These are phyloP conservation scores for Colostygia pectinataria DNA, from an alignment of 2,888 invertebrate species.

Conservation along the genomic window DNA sequence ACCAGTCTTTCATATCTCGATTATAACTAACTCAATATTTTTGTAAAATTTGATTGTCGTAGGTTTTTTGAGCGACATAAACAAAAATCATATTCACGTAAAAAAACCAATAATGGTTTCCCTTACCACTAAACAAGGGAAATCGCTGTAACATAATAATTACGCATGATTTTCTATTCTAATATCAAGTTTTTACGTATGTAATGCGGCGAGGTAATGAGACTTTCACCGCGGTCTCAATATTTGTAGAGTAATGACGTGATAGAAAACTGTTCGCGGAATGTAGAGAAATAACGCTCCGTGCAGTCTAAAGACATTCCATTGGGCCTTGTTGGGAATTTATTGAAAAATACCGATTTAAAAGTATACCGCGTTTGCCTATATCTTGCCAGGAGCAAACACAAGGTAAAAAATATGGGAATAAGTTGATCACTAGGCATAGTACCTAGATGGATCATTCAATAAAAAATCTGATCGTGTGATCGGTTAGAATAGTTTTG, in stretches of 20 bases:
- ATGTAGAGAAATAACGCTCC: slow-evolving; percentile 18
- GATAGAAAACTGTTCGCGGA: slow-evolving; percentile 34
- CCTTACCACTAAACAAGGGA: slow-evolving; percentile 24
- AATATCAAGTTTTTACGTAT: slow-evolving; percentile 35
- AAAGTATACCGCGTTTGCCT: not conserved
- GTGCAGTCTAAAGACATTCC: slow-evolving; percentile 1
- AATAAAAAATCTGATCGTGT: too few relatives aligned
- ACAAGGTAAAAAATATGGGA: too few relatives aligned
- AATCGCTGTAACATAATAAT: slow-evolving; percentile 29
- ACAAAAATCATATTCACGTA: too few relatives aligned
- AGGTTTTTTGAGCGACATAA: too few relatives aligned
- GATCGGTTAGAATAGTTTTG: too few relatives aligned
- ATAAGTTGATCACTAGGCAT: too few relatives aligned
- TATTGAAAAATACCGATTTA: not conserved
- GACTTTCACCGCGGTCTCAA: slow-evolving; percentile 55
- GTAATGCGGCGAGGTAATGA: slow-evolving; percentile 29
- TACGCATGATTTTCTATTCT: slow-evolving; percentile 37
- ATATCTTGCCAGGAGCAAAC: too few relatives aligned
- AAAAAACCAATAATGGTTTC: slow-evolving; percentile 19
- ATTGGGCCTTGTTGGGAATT: not conserved
- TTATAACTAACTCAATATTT: too few relatives aligned
- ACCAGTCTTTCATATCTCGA: too few relatives aligned
- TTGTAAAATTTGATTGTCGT: too few relatives aligned
- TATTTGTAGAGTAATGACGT: slow-evolving; percentile 53
- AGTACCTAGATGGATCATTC: too few relatives aligned